Percentiles rank a stretch among this genome's conserved stretches.
Evolutionary conservation across 2,888 invertebrate species (phyloP).

Genomic region (Drosophila bunnanda): DNA sequence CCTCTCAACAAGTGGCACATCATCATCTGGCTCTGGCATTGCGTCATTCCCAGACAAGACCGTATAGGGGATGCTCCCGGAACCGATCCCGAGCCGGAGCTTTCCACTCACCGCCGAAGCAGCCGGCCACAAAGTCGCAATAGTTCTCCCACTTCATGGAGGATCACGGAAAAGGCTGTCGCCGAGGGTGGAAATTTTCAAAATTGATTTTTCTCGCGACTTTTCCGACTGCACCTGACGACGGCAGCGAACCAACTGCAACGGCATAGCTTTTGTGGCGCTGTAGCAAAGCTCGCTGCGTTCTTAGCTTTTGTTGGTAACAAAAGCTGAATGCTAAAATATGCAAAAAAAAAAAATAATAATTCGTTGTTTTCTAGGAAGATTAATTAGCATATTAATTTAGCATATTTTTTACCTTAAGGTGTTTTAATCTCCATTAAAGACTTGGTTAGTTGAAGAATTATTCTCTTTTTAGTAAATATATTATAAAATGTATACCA

Average conservation of each 20-base stretch:
- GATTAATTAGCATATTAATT: neutral
- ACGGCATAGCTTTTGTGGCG: conserved; percentile 24
- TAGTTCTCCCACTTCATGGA: conserved; percentile 83
- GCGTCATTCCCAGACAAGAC: conserved; percentile 57
- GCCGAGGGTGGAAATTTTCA: conserved; percentile 5
- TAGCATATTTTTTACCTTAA: too few relatives aligned
- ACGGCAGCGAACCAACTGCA: conserved; percentile 55
- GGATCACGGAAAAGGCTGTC: neutral
- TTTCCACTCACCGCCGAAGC: conserved; percentile 86
- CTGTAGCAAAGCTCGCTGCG: conserved; percentile 35
- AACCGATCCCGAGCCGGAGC: conserved; percentile 1
- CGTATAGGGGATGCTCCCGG: conserved; percentile 18
- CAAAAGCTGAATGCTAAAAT: conserved; percentile 43
- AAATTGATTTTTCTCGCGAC: conserved; percentile 63
- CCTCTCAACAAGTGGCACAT: conserved; percentile 58
- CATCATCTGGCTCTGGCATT: conserved; percentile 44
- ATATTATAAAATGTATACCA: too few relatives aligned
- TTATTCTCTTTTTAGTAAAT: too few relatives aligned
- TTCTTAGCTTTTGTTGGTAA: conserved; percentile 32
- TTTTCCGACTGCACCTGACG: conserved; percentile 59
- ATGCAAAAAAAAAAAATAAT: neutral
- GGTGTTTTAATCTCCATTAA: too few relatives aligned
- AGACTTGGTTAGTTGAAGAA: too few relatives aligned
- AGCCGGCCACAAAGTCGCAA: conserved; percentile 86
- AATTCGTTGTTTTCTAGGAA: neutral